Evolutionary conservation across 2,888 invertebrate genomes (phyloP).

Genomic region (Netelia virgata): DNA sequence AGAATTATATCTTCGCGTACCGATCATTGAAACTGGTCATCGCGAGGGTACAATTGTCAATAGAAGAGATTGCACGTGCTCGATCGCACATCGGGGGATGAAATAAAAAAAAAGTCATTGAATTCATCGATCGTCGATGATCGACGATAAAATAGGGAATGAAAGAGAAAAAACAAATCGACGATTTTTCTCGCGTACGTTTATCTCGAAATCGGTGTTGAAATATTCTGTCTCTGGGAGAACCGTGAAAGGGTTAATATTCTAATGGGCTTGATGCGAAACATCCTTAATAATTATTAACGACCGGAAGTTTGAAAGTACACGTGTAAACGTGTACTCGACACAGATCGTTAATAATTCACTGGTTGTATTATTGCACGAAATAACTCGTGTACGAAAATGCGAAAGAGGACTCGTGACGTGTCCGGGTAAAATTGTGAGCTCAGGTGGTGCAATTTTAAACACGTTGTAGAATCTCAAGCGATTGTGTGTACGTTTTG

Average conservation of each 20-base stretch:
- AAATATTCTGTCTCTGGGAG: neutral
- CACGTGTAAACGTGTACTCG: neutral
- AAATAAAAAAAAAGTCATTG: constrained; percentile 4
- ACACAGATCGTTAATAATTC: neutral
- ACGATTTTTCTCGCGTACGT: neutral
- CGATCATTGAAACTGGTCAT: constrained; percentile 54
- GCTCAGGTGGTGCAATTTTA: constrained; percentile 76
- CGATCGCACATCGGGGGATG: constrained; percentile 22
- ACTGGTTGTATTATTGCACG: neutral
- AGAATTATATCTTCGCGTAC: constrained; percentile 47
- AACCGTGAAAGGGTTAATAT: neutral
- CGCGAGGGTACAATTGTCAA: constrained; percentile 9
- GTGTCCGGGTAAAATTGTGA: constrained; percentile 59
- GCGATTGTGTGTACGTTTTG: constrained; percentile 1
- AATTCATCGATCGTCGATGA: constrained; percentile 19
- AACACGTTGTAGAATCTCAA: constrained; percentile 28
- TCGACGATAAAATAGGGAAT: constrained; percentile 5
- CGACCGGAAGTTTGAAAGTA: constrained; percentile 1
- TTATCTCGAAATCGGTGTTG: neutral
- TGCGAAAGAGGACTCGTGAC: neutral
- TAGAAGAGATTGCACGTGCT: constrained; percentile 52
- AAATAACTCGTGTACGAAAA: neutral
- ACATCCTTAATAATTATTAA: constrained; percentile 30
- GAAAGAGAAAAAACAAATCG: neutral
- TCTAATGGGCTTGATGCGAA: neutral